A percentile compares a stretch with the other conserved stretches of the same genome.
phyloP scores from a whole-genome alignment of 2,888 invertebrate genomes.

The Phortica okadai region DNA sequence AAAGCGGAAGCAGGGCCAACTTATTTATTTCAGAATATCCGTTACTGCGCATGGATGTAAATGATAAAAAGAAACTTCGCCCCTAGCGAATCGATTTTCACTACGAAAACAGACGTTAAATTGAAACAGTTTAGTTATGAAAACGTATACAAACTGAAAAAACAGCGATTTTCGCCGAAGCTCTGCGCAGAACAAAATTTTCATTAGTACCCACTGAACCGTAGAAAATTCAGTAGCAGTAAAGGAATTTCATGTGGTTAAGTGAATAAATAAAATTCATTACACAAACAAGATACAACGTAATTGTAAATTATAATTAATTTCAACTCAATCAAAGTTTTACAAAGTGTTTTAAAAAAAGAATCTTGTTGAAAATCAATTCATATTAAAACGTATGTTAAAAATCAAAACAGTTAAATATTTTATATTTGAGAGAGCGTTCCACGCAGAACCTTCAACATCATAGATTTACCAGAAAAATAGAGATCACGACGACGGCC shows the following conservation, averaged over 20 bases:
- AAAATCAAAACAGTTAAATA: neutral
- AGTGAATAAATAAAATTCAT: neutral
- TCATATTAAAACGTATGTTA: slow-evolving; percentile 1
- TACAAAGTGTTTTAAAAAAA: neutral
- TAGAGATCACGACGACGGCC: slow-evolving; percentile 3
- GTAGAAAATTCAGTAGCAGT: slow-evolving; percentile 1
- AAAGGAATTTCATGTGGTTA: slow-evolving; percentile 1
- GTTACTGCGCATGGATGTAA: slow-evolving; percentile 1
- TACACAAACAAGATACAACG: neutral
- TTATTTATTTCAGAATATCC: neutral
- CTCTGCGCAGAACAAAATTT: neutral
- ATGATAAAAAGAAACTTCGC: neutral
- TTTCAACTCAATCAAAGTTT: neutral
- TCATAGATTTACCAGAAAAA: neutral
- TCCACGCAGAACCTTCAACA: neutral
- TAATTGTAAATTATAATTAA: neutral
- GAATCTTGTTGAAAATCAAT: neutral
- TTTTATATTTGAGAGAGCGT: neutral
- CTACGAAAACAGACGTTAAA: neutral
- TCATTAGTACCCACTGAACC: slow-evolving; percentile 3
- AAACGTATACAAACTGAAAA: neutral
- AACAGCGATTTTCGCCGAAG: neutral
- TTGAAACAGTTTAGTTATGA: slow-evolving; percentile 9
- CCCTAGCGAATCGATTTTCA: neutral
- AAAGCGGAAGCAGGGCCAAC: no score